Base-by-base conservation (phyloP, 2,888 invertebrate genomes). In the Phalangium opilio region DNA sequence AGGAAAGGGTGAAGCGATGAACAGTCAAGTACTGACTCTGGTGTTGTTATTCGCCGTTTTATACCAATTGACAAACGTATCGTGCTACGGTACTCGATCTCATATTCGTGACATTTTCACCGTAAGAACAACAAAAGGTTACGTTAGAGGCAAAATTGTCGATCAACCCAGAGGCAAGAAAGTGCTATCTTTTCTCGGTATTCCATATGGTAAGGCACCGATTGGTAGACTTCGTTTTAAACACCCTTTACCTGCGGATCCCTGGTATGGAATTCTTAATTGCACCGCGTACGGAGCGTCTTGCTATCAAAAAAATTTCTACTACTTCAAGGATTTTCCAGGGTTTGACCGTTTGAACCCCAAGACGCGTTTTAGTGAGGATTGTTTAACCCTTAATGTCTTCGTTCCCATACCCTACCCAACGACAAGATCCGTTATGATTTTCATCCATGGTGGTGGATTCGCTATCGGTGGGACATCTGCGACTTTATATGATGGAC, bases 351-450 rank as follows among this genome's bases (percentile, higher is more conserved):
- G 27, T 7, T 27, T 27, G 5, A 27, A 7, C 8, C 20, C 40
- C n/a, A 17, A 18, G 11, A 39, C 41, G 5, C 18, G 32, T 12
- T 48, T 44, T 2, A 55, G 51, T 3, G 87, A 89, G 64, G 79
- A 87, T 63, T 89, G 89, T 58, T 68, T 89, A 35, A 82, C 81
- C n/a, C 66, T 89, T 7, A 86, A 87, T 60, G 75, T 89, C 1
- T 77, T 81, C 35, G 84, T 86, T 1, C 86, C 87, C 0, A 43
- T 32, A 3, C 20, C 49, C 15, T 44, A 32, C 20, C 27, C 27
- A 4, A 27, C 5, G 4, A 27, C 4, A 4, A 8, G 5, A 4
- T 83, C 86, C 0, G 86, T 87, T 0, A 77, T 89, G 35, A 80
- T 89, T 0, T 70, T 59, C 58, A 52, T 62, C 17, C 59, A 60